phyloP scores from a whole-genome alignment of 2,113 vertebrate genomes.

The Scomber colias region DNA sequence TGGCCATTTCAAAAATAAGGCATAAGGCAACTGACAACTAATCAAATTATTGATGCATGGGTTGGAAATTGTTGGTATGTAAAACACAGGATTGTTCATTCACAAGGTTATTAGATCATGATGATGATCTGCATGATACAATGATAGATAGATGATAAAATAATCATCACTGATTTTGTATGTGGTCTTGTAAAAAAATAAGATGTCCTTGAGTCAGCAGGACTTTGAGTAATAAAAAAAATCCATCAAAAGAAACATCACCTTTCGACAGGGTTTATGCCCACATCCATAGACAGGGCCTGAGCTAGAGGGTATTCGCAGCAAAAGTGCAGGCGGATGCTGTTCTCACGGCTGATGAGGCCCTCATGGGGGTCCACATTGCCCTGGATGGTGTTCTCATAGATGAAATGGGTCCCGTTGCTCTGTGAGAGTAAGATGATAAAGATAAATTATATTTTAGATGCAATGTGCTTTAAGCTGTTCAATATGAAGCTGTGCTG shows the following conservation, averaged over 20 bases:
- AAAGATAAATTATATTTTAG: too few relatives aligned
- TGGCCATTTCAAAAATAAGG: too few relatives aligned
- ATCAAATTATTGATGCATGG: too few relatives aligned
- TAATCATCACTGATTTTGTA: too few relatives aligned
- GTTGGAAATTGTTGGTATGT: too few relatives aligned
- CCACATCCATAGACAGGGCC: conserved; percentile 55
- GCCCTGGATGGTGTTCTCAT: conserved; percentile 61
- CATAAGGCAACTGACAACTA: too few relatives aligned
- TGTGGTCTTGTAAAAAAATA: neutral
- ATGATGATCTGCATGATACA: neutral
- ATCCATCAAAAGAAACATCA: conserved; percentile 14
- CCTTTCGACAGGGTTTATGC: conserved; percentile 74
- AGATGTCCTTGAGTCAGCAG: neutral
- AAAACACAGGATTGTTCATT: too few relatives aligned
- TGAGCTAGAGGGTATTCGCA: conserved; percentile 61
- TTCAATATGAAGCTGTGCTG: too few relatives aligned
- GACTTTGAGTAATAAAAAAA: too few relatives aligned
- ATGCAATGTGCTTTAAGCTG: neutral
- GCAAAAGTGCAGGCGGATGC: conserved; percentile 49
- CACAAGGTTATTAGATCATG: neutral
- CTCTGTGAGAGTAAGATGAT: conserved; percentile 41
- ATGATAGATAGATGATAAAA: too few relatives aligned
- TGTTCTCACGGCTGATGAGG: conserved; percentile 52
- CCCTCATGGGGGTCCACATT: conserved; percentile 30
- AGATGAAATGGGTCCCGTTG: conserved; percentile 70